Evolutionary conservation across 2,113 vertebrate species (phyloP).

Genomic region (Podarcis muralis): DNA sequence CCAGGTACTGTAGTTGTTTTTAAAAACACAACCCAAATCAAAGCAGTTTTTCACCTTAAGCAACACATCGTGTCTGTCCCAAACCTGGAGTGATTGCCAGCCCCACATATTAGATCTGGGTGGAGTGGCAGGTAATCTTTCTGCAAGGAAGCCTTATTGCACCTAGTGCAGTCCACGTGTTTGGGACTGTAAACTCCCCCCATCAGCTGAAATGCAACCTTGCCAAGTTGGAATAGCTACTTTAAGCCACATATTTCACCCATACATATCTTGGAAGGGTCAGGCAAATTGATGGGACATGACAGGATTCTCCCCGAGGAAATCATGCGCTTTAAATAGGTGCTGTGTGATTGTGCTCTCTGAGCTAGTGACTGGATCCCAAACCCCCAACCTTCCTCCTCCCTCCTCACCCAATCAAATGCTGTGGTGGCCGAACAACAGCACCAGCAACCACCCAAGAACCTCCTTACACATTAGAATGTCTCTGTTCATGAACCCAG

Average conservation of each 20-base stretch:
- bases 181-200: too few relatives aligned
- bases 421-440: too few relatives aligned
- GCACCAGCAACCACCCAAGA: too few relatives aligned
- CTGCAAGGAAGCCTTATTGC: too few relatives aligned
- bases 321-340: too few relatives aligned
- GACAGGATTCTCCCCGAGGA: not conserved
- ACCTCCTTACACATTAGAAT: not conserved
- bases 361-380: not conserved
- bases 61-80: not conserved
- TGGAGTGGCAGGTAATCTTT: not conserved
- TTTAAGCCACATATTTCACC: not conserved
- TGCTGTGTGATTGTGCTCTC: not conserved
- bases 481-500: not conserved
- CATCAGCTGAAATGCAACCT: not conserved
- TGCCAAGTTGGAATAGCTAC: not conserved
- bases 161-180: too few relatives aligned
- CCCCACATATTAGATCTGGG: not conserved
- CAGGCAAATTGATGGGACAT: not conserved
- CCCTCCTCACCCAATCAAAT: not conserved
- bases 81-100: not conserved
- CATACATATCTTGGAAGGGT: not conserved
- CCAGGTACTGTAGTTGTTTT: not conserved
- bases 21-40: not conserved
- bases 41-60: not conserved
- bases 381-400: not conserved